Evolutionary conservation across 1,140 invertebrate genomes (phyloP).

Genomic region (Alviniconcha marisindica): DNA sequence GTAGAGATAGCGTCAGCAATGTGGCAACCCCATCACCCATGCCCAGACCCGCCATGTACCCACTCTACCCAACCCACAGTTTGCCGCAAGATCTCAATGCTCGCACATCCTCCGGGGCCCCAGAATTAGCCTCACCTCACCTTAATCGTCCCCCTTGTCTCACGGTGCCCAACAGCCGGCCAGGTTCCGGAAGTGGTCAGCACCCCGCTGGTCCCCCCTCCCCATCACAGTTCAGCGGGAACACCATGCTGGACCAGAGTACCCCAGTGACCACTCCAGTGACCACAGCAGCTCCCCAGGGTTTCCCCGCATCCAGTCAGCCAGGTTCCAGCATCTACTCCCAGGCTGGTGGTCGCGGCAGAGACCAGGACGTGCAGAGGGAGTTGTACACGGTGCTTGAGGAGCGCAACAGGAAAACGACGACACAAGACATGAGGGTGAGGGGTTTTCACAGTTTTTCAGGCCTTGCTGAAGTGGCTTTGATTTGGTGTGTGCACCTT

Average conservation of each 20-base stretch:
- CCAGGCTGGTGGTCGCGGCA: neutral
- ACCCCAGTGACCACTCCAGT: slow-evolving; percentile 60
- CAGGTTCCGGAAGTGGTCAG: neutral
- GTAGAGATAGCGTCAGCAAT: slow-evolving; percentile 44
- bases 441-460: too few species aligned
- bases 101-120: neutral
- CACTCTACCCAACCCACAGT: slow-evolving; percentile 53
- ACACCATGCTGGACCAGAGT: slow-evolving; percentile 65
- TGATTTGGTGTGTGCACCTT: too few species aligned
- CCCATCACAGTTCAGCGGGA: slow-evolving; percentile 59
- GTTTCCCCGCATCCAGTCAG: slow-evolving; percentile 14
- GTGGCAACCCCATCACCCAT: neutral
- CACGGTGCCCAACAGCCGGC: slow-evolving; percentile 19
- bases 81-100: slow-evolving; percentile 50
- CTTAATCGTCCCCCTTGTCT: neutral
- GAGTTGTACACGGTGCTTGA: slow-evolving; percentile 50
- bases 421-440: neutral
- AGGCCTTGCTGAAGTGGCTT: too few species aligned
- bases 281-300: slow-evolving; percentile 43
- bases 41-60: slow-evolving; percentile 30
- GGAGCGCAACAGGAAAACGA: slow-evolving; percentile 22
- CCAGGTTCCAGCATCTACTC: slow-evolving; percentile 8
- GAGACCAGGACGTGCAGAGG: slow-evolving; percentile 34
- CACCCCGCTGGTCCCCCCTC: slow-evolving; percentile 51
- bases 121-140: neutral